These are phyloP conservation scores for Tachina fera DNA, from an alignment of 2,888 invertebrate genomes.

Conservation along the genomic window DNA sequence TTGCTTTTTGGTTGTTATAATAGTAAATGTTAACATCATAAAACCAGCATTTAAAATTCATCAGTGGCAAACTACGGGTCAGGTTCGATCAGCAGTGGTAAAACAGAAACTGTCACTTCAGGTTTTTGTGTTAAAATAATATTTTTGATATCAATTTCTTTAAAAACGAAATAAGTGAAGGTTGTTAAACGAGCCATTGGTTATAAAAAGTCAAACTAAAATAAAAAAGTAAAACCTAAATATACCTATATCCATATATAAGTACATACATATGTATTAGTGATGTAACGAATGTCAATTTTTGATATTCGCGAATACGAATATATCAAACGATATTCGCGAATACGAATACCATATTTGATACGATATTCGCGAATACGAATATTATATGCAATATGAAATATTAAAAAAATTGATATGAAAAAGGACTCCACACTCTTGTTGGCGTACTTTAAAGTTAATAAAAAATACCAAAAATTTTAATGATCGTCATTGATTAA, in stretches of 20 bases:
- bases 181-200: constrained; percentile 37
- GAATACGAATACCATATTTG: too few species aligned
- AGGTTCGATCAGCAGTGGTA: constrained; percentile 64
- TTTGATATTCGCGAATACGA: too few species aligned
- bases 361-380: too few species aligned
- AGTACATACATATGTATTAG: constrained; percentile 15
- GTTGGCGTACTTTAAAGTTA: too few species aligned
- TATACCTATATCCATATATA: too few species aligned
- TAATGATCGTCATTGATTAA: too few species aligned
- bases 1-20: constrained; percentile 76
- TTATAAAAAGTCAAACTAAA: constrained; percentile 25
- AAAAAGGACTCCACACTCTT: too few species aligned
- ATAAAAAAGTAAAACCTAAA: neutral
- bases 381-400: too few species aligned
- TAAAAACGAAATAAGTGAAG: neutral
- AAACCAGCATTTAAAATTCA: constrained; percentile 81
- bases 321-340: too few species aligned
- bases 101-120: constrained; percentile 66
- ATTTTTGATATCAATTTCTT: neutral
- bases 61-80: constrained; percentile 82
- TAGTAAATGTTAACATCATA: constrained; percentile 80
- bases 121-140: constrained; percentile 2
- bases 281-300: too few species aligned
- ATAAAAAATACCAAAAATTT: too few species aligned
- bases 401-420: too few species aligned